Evolutionary conservation across 2,888 invertebrate species (phyloP), one percentile per base, ranked within the genome.

Genomic region (Volucella inflata): DNA sequence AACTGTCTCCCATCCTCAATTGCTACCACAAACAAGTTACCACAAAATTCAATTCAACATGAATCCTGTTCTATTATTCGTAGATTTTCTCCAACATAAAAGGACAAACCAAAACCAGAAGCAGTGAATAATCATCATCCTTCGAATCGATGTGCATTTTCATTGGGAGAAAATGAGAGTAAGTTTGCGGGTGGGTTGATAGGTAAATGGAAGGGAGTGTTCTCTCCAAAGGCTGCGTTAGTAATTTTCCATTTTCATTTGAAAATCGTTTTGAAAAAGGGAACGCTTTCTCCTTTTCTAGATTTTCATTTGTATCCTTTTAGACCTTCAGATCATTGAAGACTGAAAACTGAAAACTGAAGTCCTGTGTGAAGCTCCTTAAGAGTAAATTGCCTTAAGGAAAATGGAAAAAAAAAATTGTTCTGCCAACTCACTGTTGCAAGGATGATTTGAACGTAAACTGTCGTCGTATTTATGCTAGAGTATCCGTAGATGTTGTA

Each of bases 1-100:
- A 55, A 21, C 40, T 21, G 12, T 38, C 57, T 59, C 14, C 10
- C 40, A 64, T 14, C n/a, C 8, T 57, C 16, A 10, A 1, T 36
- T n/a, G 10, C 9, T n/a, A 14, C 12, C 48, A 64, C 65, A 77
- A 67, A 68, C 78, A 64, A 78, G 42, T 84, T 67, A 71, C 67
- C 71, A 68, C 55, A 71, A 55, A 84, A 85, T 80, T 80, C 71
- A 76, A 85, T 85, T 72, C 55, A 51, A 64, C 71, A 78, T 55
- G 71, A 78, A 57, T 78, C 71, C 65, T 42, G 59, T 72, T 57
- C 79, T 67, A 64, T 57, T 79, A 59, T 83, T 75, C 50, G 48
- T 38, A 30, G 79, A 75, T 75, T 42, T 30, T 30, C 30, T 30
- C 6, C 6, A 59, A 72, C 44, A 53, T 60, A 68, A 78, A 71